phyloP scores from a whole-genome alignment of 2,797 vertebrate genomes.

The Fringilla coelebs region DNA sequence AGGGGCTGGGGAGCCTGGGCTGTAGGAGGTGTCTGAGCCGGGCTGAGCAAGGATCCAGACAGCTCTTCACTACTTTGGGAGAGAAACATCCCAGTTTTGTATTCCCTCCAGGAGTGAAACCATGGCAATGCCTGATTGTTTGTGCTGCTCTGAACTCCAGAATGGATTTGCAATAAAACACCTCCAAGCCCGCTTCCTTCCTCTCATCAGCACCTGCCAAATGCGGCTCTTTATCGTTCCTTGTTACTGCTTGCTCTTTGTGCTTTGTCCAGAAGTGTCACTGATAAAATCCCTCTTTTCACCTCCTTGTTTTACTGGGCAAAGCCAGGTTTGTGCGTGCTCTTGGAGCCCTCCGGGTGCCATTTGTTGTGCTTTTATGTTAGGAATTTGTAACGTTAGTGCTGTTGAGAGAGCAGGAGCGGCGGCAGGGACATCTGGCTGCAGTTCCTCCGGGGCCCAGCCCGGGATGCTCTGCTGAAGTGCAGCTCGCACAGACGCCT shows the following conservation, averaged over 20 bases:
- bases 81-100: not conserved
- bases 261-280: not conserved
- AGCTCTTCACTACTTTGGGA: not conserved
- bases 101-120: accelerated
- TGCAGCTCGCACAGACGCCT: not conserved
- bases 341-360: not conserved
- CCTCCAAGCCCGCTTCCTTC: not conserved
- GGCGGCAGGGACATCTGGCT: not conserved
- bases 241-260: not conserved
- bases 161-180: not conserved
- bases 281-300: not conserved
- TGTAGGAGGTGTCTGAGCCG: not conserved
- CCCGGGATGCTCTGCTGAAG: accelerated
- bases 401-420: not conserved
- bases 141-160: not conserved
- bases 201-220: not conserved
- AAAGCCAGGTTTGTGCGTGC: not conserved
- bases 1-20: not conserved
- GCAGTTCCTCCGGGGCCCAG: not conserved
- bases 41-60: not conserved
- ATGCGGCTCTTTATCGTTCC: not conserved
- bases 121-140: not conserved
- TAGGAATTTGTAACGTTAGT: not conserved
- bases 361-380: not conserved
- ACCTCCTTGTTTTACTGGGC: not conserved